Evolutionary conservation across 2,113 vertebrate genomes (phyloP).

Genomic region (Melanerpes formicivorus): DNA sequence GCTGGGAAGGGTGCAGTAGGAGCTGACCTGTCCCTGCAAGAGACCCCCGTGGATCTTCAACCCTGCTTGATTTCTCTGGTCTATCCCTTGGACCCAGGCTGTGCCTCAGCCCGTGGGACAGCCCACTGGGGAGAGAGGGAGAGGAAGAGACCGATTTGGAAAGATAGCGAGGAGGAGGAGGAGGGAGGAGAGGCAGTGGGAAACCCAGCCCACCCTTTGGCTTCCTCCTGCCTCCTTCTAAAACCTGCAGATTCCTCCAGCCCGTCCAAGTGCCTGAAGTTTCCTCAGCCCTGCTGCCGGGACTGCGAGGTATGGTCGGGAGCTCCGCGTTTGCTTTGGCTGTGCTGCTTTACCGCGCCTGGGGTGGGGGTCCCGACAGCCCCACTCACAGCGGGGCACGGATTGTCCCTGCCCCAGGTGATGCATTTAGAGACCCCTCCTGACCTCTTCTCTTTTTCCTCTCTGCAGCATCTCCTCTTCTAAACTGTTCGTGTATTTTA

Average conservation of each 20-base stretch:
- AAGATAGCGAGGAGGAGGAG: constrained; percentile 66
- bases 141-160: constrained; percentile 66
- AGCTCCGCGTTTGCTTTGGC: neutral
- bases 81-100: constrained; percentile 43
- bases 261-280: constrained; percentile 76
- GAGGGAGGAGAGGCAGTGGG: constrained; percentile 70
- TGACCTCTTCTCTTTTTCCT: neutral
- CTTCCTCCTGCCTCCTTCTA: constrained; percentile 84
- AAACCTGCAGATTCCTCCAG: constrained; percentile 83
- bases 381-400: neutral
- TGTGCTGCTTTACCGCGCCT: neutral
- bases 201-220: constrained; percentile 83
- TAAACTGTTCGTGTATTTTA: neutral
- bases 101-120: constrained; percentile 58
- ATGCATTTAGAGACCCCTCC: neutral
- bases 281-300: constrained; percentile 74
- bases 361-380: neutral
- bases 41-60: neutral
- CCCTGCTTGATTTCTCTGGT: constrained; percentile 65
- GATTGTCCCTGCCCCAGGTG: neutral
- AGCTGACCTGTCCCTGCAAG: neutral
- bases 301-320: constrained; percentile 77
- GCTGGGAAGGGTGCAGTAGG: neutral
- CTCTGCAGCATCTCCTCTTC: neutral
- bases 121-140: constrained; percentile 61